phyloP scores from a whole-genome alignment of 2,797 vertebrate species.

The Dipus sagitta region DNA sequence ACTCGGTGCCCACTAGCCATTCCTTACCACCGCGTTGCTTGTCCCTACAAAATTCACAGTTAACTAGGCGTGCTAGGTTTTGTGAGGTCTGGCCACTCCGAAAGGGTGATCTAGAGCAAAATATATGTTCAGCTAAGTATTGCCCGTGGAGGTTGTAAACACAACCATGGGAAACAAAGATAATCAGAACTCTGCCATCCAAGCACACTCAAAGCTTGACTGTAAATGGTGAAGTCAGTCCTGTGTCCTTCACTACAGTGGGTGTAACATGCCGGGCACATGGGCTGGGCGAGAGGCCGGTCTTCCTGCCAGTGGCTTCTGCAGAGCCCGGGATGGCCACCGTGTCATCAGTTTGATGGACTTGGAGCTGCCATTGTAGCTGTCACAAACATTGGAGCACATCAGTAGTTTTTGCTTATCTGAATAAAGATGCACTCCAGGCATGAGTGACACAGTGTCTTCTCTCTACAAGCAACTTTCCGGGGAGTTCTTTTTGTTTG shows the following conservation, averaged over 20 bases:
- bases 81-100: not conserved
- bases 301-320: not conserved
- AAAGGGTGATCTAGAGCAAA: not conserved
- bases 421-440: not conserved
- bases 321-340: not conserved
- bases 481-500: not conserved
- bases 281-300: rapidly evolving
- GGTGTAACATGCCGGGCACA: rapidly evolving
- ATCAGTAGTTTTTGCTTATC: not conserved
- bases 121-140: not conserved
- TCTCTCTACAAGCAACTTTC: not conserved
- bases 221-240: not conserved
- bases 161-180: not conserved
- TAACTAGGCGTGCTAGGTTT: not conserved
- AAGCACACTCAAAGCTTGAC: not conserved
- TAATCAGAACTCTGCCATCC: not conserved
- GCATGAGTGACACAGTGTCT: not conserved
- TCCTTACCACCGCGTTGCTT: not conserved
- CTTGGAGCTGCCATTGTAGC: not conserved
- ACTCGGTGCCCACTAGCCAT: not conserved
- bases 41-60: not conserved
- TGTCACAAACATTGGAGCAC: not conserved
- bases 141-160: not conserved
- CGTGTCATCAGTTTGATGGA: no score
- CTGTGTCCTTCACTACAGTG: not conserved